Conservation (phyloP, 2,797 vertebrate species). For the Lycodopsis pacificus region DNA sequence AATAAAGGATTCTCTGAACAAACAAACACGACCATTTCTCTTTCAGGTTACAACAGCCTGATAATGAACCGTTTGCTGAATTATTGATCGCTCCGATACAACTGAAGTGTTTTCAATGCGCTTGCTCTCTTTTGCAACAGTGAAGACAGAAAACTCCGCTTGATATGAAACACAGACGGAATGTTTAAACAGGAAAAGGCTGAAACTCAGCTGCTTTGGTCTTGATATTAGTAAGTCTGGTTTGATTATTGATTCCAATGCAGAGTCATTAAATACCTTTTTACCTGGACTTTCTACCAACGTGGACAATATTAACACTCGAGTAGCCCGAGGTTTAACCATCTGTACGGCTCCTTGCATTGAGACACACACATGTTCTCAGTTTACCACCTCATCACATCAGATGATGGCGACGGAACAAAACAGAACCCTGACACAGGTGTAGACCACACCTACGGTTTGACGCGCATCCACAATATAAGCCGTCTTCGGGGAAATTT, state of each 20-base stretch:
- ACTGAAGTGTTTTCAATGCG: constrained; percentile 1
- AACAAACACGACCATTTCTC: constrained; percentile 26
- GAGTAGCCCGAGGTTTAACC: not conserved
- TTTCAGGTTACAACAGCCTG: constrained; percentile 12
- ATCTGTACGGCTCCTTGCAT: not conserved
- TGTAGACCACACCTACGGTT: constrained; percentile 18
- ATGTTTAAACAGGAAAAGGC: constrained; percentile 7
- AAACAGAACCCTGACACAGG: constrained; percentile 25
- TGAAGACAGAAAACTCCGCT: constrained; percentile 12
- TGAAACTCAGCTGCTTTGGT: not conserved
- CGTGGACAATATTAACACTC: not conserved
- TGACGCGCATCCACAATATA: not conserved
- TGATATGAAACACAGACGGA: constrained; percentile 9
- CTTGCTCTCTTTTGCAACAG: constrained; percentile 34
- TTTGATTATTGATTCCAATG: not conserved
- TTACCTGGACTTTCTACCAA: not conserved
- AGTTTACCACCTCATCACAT: not conserved
- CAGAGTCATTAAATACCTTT: not conserved
- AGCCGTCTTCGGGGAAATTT: constrained; percentile 45
- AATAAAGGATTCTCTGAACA: constrained; percentile 34
- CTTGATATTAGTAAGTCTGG: not conserved
- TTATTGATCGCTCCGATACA: constrained; percentile 45
- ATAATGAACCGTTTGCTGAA: constrained; percentile 37
- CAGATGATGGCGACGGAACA: not conserved
- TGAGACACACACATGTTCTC: not conserved